Conservation (phyloP, 2,888 invertebrate genomes). For the Latheticus oryzae region DNA sequence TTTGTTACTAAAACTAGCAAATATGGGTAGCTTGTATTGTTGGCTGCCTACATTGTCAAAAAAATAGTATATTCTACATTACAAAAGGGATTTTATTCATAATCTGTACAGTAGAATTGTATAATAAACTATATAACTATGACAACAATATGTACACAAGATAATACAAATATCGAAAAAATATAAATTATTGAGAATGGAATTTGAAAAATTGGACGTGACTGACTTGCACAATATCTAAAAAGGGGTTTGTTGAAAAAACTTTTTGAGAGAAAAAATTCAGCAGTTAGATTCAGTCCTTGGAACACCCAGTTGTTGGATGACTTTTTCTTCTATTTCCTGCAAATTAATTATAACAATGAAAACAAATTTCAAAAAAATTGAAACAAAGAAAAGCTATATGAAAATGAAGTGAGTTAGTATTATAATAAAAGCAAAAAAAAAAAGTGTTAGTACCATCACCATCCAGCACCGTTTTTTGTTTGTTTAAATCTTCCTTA, state of each 20-base stretch:
- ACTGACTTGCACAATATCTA: conserved; percentile 61
- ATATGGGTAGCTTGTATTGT: no score
- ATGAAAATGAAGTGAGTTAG: conserved; percentile 4
- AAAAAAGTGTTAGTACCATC: conserved; percentile 35
- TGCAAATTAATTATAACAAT: conserved; percentile 49
- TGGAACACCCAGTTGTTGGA: conserved; percentile 64
- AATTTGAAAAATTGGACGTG: conserved; percentile 57
- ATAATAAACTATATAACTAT: conserved; percentile 65
- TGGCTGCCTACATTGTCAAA: no score
- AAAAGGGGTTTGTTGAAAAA: conserved; percentile 38
- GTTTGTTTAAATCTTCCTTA: no score
- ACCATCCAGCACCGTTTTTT: conserved; percentile 44
- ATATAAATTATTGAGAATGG: conserved; percentile 50
- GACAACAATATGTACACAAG: conserved; percentile 63
- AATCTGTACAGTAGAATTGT: conserved; percentile 60
- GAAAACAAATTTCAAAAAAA: background rate
- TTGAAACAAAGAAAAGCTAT: conserved; percentile 15
- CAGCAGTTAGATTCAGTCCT: conserved; percentile 64
- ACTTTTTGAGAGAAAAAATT: conserved; percentile 15
- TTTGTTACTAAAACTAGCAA: no score
- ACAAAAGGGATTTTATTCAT: conserved; percentile 38
- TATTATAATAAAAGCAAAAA: no score
- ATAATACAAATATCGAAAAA: conserved; percentile 55
- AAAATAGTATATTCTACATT: no score
- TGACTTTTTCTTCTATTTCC: conserved; percentile 67